Evolutionary conservation across 2,113 vertebrate species (phyloP).

Genomic region (Antechinus flavipes): DNA sequence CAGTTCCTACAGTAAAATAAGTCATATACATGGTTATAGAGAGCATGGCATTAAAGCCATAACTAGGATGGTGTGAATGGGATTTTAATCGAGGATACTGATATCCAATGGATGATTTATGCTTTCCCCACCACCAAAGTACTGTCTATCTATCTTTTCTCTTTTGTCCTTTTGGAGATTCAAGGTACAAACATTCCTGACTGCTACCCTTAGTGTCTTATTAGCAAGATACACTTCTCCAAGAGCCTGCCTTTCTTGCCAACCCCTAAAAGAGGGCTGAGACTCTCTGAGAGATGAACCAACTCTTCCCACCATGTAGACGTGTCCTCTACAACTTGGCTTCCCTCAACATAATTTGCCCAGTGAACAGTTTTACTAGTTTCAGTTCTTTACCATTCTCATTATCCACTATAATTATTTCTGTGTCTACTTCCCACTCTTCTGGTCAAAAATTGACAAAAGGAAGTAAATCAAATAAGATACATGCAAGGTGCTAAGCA

Average conservation of each 20-base stretch:
- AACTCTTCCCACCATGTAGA: not conserved
- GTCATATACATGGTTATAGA: not conserved
- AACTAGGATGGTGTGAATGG: not conserved
- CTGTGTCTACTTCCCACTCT: not conserved
- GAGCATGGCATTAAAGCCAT: not conserved
- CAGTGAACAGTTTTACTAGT: not conserved
- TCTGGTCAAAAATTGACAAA: constrained; percentile 5
- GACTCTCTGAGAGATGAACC: not conserved
- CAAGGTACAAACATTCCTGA: not conserved
- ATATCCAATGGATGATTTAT: not conserved
- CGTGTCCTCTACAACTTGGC: not conserved
- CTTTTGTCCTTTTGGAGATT: not conserved
- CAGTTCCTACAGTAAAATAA: not conserved
- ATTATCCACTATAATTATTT: not conserved
- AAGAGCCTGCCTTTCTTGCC: not conserved
- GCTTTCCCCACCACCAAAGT: not conserved
- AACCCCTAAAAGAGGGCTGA: not conserved
- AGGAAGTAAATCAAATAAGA: not conserved
- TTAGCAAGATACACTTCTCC: not conserved
- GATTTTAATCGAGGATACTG: not conserved
- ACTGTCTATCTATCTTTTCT: not conserved
- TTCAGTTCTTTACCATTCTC: not conserved
- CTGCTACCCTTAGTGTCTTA: not conserved
- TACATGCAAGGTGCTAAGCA: not conserved
- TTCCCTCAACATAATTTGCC: not conserved